Base-by-base conservation (phyloP, 2,888 invertebrate genomes). In the Perizoma affinitatum region DNA sequence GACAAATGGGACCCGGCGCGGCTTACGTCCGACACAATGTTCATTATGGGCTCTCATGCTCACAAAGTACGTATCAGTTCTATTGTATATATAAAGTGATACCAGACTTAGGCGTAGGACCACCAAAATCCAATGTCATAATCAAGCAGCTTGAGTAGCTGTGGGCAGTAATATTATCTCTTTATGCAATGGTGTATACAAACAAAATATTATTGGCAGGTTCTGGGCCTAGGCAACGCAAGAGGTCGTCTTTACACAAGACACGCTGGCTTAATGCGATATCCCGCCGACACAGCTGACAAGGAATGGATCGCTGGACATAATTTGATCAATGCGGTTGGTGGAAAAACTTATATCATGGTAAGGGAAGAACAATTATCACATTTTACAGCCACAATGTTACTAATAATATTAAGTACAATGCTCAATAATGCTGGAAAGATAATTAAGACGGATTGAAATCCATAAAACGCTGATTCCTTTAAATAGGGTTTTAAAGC, bases 231-330 rank as follows among this genome's bases (percentile, higher is more conserved):
- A 69, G 96, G 96, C 7, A 95, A 95, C 71, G 95, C 96, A 0
- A 91, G 96, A 67, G 96, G 96, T 0, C 92, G 96, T 5, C 83
- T 96, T 8, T 96, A 96, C 75, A 95, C 96, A 2, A 94, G 96
- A 76, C 96, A 96, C 84, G 95, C 96, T 5, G 96, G 96, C 48
- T 79, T 96, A 47, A 94, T 96, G 53, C 93, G 96, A 78, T 97
- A 96, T 83, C 95, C 95, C 33, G 96, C 96, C 5, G 97, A 97
- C 76, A 95, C 95, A 54, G 95, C 96, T 65, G 97, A 97, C 78
- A 96, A 96, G 77, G 96, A 96, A 75, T 96, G 96, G 96, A 92
- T 97, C 53, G 94, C 95, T 46, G 95, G 95, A 65, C 95, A 96
- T 73, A 95, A 95, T 75, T 87, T 96, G 63, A 96, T 96, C 86